Percentiles rank a stretch among this genome's conserved stretches.
These are phyloP conservation scores for Orbicella faveolata DNA, from an alignment of 64 coral and sea anemone genomes.

Conservation along the genomic window DNA sequence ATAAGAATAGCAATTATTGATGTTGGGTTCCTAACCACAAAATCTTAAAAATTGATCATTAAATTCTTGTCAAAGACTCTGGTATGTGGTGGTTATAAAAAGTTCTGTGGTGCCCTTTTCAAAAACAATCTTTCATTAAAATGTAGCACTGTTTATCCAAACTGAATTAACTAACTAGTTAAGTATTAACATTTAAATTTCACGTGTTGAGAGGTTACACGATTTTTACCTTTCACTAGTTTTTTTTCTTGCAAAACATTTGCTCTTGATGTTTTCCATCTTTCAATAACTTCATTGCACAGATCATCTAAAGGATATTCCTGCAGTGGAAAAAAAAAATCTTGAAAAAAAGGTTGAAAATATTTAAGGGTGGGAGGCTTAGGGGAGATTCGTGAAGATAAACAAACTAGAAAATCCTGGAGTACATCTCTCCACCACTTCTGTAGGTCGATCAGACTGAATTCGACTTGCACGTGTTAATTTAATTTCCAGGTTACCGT, in stretches of 20 bases:
- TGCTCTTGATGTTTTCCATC: constrained; percentile 79
- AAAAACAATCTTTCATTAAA: too few relatives aligned
- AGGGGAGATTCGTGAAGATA: too few relatives aligned
- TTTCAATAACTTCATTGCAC: constrained; percentile 71
- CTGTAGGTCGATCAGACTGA: not conserved
- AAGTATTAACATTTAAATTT: not conserved
- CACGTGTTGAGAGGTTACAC: not conserved
- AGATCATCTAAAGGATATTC: constrained; percentile 72
- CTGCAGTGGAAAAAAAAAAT: not conserved
- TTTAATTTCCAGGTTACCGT: constrained; percentile 44
- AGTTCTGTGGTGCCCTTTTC: too few relatives aligned
- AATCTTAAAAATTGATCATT: too few relatives aligned
- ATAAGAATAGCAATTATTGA: not conserved
- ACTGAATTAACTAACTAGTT: too few relatives aligned
- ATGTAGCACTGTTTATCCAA: too few relatives aligned
- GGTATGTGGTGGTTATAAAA: too few relatives aligned
- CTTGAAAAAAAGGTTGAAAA: too few relatives aligned
- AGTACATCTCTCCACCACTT: not conserved
- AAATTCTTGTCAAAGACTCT: too few relatives aligned
- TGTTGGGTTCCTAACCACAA: too few relatives aligned
- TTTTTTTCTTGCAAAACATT: constrained; percentile 61
- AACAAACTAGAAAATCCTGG: too few relatives aligned
- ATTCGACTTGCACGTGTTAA: not conserved
- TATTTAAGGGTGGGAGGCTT: too few relatives aligned
- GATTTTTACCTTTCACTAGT: constrained; percentile 50